Evolutionary conservation across 2,113 vertebrate species (phyloP).

Genomic region (Puntigrus tetrazona): DNA sequence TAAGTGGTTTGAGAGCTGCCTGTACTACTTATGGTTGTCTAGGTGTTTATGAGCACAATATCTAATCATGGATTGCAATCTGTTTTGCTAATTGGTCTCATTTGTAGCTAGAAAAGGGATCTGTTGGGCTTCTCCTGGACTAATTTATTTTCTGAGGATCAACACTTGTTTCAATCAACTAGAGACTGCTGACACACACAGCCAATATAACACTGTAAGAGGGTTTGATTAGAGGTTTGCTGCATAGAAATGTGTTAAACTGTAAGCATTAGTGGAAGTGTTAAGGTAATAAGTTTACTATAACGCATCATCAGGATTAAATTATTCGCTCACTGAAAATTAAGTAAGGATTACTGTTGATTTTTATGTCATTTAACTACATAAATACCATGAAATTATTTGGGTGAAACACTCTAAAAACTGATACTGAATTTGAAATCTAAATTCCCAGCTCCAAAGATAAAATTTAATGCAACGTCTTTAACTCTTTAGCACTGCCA

Average conservation of each 20-base stretch:
- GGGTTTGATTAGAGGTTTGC: neutral
- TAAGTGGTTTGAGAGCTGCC: neutral
- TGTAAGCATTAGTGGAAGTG: too few species aligned
- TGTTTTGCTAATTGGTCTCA: slow-evolving; percentile 35
- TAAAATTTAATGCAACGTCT: too few species aligned
- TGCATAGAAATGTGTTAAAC: neutral
- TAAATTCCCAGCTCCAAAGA: too few species aligned
- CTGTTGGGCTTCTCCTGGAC: neutral
- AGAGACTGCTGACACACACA: neutral
- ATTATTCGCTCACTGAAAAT: too few species aligned
- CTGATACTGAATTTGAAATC: too few species aligned
- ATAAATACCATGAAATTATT: too few species aligned
- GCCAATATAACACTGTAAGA: neutral
- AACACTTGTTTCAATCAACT: slow-evolving; percentile 23
- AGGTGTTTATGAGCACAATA: neutral
- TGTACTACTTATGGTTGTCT: neutral
- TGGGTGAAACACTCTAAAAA: too few species aligned
- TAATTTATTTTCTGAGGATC: slow-evolving; percentile 21
- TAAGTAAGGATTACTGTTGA: too few species aligned
- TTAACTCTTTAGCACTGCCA: too few species aligned
- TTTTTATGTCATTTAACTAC: too few species aligned
- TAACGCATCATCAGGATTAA: too few species aligned
- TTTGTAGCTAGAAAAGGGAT: slow-evolving; percentile 28
- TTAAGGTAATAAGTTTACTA: too few species aligned
- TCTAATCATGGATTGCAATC: slow-evolving; percentile 31